phyloP scores from a whole-genome alignment of 2,888 invertebrate species.

The Acanthoscelides obtectus region DNA sequence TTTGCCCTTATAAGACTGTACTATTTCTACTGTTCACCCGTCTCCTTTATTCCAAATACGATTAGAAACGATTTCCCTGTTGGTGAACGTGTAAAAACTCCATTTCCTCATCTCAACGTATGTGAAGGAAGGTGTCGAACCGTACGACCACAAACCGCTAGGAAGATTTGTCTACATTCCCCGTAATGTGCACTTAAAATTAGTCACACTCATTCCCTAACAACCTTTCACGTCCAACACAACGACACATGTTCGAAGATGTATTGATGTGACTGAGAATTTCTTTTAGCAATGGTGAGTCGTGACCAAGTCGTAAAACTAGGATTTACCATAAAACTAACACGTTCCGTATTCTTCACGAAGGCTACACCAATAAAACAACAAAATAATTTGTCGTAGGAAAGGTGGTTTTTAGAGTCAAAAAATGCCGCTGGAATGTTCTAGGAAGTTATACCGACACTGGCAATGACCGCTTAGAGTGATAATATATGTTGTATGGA shows the following conservation, averaged over 20 bases:
- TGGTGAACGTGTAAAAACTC: no score
- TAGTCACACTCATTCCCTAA: neutral
- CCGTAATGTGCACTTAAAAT: neutral
- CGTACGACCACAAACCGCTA: no score
- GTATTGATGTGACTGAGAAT: neutral
- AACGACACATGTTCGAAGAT: neutral
- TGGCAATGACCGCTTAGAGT: no score
- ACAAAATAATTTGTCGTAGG: neutral
- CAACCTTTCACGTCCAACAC: neutral
- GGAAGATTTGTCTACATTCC: neutral
- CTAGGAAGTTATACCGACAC: neutral
- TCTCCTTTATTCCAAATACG: no score
- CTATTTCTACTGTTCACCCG: no score
- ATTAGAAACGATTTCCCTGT: no score
- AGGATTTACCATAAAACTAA: neutral
- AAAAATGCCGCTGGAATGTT: neutral
- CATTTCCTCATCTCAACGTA: no score
- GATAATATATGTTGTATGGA: no score
- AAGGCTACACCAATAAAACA: neutral
- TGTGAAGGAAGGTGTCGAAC: no score
- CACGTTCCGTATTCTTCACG: neutral
- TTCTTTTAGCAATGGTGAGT: neutral
- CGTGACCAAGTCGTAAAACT: neutral
- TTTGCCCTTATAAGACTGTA: no score
- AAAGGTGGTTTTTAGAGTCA: neutral